Evolutionary conservation across 2,797 vertebrate genomes (phyloP), one percentile per base, ranked within the genome.

Genomic region (Sebastolobus alascanus): DNA sequence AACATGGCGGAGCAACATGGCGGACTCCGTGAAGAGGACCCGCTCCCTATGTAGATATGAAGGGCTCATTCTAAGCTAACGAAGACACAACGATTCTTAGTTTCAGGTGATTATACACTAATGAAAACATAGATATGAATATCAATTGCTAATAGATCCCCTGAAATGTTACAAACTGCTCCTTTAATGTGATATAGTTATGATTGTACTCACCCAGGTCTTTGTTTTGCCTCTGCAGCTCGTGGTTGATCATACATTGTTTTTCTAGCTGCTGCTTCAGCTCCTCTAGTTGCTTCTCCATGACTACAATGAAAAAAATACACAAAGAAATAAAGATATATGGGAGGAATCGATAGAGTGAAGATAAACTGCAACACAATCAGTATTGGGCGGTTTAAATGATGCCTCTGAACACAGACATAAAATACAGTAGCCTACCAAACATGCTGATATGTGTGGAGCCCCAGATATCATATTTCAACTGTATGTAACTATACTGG

Each of bases 201-300:
- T 61, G 14, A 31, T 56, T 75, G 13, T 75, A 83, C 94, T 92
- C 81, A 96, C 96, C 95, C 70, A 96, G 89, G 77, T 95, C 91
- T 75, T 90, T 90, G 22, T 95, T 95, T 79, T 95, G 90, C 27
- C 86, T 94, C 79, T 91, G 93, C 65, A 95, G 88, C 43, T 92
- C 95, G 85, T 92, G 25, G 82, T 95, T 96, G 86, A 93, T 91
- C 69, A 93, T 79, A 76, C 93, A 96, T 66, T 93, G 94, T 55
- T 94, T 94, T 83, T 96, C 95, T 68, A 97, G 92, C 92, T 88
- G 95, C 68, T 95, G 93, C 70, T 84, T 93, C 77, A 96, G 87
- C 11, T 96, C 94, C 61, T 95, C 93, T 33, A 97, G 54, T 80
- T 90, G 92, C 29, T 85, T 90, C 84, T 97, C 96, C 97, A 97